Evolutionary conservation across 2,888 invertebrate species (phyloP).

Genomic region (Pharmacophagus antenor): DNA sequence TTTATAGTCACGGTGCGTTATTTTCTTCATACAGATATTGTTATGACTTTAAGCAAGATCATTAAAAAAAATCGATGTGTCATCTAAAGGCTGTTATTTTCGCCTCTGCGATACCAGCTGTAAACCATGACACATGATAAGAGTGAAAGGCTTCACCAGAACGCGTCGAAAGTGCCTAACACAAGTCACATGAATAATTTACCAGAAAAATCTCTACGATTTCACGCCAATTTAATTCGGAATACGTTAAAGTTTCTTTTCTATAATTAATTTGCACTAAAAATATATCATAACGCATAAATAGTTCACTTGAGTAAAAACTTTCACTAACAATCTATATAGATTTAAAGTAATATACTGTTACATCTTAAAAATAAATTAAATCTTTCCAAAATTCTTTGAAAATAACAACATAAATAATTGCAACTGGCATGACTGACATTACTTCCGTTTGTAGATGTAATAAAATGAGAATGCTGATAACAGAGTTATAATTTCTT

Average conservation of each 20-base stretch:
- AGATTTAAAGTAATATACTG: not conserved
- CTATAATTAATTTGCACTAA: conserved; percentile 68
- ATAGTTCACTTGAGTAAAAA: conserved; percentile 39
- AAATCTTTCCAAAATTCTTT: not conserved
- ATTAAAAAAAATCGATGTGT: conserved; percentile 9
- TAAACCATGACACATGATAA: conserved; percentile 52
- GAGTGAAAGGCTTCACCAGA: conserved; percentile 79
- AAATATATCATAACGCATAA: conserved; percentile 51
- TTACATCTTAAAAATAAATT: not conserved
- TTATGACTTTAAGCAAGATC: conserved; percentile 1
- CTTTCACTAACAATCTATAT: not conserved
- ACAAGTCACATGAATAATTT: conserved; percentile 79
- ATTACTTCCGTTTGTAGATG: conserved; percentile 29
- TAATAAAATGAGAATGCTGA: conserved; percentile 48
- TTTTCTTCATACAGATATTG: not conserved
- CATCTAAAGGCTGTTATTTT: conserved; percentile 20
- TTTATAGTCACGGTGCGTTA: too few species aligned
- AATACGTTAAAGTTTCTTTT: conserved; percentile 76
- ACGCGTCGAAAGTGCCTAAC: conserved; percentile 74
- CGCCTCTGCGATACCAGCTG: conserved; percentile 21
- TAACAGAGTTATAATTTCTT: conserved; percentile 35
- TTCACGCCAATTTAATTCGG: conserved; percentile 76
- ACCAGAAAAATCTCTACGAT: conserved; percentile 81
- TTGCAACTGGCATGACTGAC: conserved; percentile 33
- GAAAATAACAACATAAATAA: not conserved